Conservation (phyloP, 2,888 invertebrate genomes). For the Muscina levida region DNA sequence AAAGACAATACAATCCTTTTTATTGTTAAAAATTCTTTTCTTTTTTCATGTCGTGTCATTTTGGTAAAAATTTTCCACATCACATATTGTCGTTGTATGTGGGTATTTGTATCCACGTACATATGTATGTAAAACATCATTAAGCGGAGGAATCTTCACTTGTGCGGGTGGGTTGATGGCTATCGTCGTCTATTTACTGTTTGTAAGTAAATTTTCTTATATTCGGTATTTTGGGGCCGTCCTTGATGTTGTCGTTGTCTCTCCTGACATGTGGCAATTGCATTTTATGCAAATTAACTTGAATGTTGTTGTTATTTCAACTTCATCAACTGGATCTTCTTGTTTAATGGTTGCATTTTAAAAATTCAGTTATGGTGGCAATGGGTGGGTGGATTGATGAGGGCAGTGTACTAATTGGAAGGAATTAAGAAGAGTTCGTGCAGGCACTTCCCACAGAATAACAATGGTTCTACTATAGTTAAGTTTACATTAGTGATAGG, state of each 20-base stretch:
- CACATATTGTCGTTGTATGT: neutral
- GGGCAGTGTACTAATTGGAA: too few relatives aligned
- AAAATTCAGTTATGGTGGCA: neutral
- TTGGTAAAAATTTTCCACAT: neutral
- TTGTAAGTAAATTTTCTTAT: constrained; percentile 21
- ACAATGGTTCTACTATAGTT: too few relatives aligned
- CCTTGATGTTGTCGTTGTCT: neutral
- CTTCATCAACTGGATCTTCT: constrained; percentile 45
- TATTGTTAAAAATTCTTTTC: constrained; percentile 36
- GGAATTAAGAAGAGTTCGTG: too few relatives aligned
- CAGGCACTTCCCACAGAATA: too few relatives aligned
- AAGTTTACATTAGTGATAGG: too few relatives aligned
- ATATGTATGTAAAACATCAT: neutral
- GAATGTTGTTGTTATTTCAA: constrained; percentile 46
- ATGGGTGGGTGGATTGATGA: too few relatives aligned
- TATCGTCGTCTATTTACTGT: constrained; percentile 12
- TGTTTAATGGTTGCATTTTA: constrained; percentile 37
- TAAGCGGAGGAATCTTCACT: too few relatives aligned
- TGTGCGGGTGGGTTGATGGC: neutral
- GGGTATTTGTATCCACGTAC: neutral
- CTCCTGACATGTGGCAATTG: constrained; percentile 54
- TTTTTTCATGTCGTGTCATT: constrained; percentile 7
- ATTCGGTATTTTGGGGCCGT: constrained; percentile 1
- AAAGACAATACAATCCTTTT: constrained; percentile 35
- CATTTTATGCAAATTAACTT: constrained; percentile 53